These are phyloP conservation scores for Syndactyla subalaris DNA, from an alignment of 2,797 vertebrate genomes.

Conservation along the genomic window DNA sequence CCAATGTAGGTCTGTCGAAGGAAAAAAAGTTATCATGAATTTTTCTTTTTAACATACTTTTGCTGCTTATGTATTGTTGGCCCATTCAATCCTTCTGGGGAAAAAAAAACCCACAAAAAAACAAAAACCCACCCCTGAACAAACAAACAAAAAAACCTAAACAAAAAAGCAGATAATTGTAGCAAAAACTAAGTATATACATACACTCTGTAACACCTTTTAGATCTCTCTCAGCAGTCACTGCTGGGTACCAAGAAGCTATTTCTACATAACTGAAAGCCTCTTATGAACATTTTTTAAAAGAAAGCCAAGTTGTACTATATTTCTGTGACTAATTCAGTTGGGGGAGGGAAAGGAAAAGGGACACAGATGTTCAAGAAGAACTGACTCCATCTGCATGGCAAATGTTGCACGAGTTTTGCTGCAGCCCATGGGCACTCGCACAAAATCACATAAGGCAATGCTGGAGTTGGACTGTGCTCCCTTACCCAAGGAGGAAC, in stretches of 20 bases:
- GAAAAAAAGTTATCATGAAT: background rate
- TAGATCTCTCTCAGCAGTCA: background rate
- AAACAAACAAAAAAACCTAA: background rate
- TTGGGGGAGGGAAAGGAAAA: background rate
- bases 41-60: background rate
- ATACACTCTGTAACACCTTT: background rate
- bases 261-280: background rate
- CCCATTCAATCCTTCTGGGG: background rate
- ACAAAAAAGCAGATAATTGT: background rate
- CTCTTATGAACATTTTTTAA: background rate
- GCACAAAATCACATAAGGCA: background rate
- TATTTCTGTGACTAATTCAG: slow-evolving; percentile 1
- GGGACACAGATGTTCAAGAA: background rate
- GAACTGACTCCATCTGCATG: background rate
- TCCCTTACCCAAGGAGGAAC: background rate
- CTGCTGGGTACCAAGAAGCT: background rate
- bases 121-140: background rate
- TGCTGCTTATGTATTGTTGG: background rate
- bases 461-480: fast-evolving
- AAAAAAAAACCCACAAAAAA: background rate
- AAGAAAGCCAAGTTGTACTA: background rate
- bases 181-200: background rate
- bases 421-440: background rate
- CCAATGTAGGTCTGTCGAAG: slow-evolving; percentile 93
- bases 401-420: background rate